A percentile compares a stretch with the other conserved stretches of the same genome.
Conservation (phyloP, 2,113 vertebrate species). For the Pseudois nayaur region DNA sequence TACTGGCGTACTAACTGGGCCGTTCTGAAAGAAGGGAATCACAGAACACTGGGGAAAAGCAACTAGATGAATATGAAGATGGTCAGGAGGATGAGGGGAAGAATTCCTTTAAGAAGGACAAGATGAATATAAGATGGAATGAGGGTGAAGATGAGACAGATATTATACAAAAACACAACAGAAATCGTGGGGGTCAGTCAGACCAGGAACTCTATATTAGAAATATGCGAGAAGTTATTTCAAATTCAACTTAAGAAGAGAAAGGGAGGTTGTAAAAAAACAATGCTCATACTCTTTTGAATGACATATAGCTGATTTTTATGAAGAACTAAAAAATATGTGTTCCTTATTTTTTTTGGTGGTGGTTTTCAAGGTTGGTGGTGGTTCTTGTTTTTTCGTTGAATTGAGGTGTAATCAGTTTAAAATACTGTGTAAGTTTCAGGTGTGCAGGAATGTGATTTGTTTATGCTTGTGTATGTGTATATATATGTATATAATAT, state of each 20-base stretch:
- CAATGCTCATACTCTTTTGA: slow-evolving; percentile 49
- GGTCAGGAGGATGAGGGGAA: neutral
- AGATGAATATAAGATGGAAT: slow-evolving; percentile 31
- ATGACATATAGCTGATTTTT: slow-evolving; percentile 70
- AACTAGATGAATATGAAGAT: rapidly evolving
- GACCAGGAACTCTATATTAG: neutral
- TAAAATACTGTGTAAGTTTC: too few species aligned
- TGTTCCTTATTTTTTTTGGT: neutral
- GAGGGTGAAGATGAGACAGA: neutral
- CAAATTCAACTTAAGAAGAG: slow-evolving; percentile 7
- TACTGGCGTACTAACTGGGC: slow-evolving; percentile 50
- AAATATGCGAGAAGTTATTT: neutral
- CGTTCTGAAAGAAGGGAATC: slow-evolving; percentile 69
- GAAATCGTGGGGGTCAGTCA: neutral
- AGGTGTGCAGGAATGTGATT: neutral
- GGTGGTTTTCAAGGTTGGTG: too few species aligned
- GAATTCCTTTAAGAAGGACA: slow-evolving; percentile 58
- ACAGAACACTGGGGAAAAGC: neutral
- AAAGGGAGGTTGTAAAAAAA: slow-evolving; percentile 47
- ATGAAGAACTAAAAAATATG: slow-evolving; percentile 62
- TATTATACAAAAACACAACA: neutral
- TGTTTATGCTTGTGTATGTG: neutral
- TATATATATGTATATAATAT: neutral
- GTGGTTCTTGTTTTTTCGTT: too few species aligned
- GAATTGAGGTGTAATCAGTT: too few species aligned